These are phyloP conservation scores for Vanessa atalanta DNA, from an alignment of 1,140 invertebrate genomes.

Conservation along the genomic window DNA sequence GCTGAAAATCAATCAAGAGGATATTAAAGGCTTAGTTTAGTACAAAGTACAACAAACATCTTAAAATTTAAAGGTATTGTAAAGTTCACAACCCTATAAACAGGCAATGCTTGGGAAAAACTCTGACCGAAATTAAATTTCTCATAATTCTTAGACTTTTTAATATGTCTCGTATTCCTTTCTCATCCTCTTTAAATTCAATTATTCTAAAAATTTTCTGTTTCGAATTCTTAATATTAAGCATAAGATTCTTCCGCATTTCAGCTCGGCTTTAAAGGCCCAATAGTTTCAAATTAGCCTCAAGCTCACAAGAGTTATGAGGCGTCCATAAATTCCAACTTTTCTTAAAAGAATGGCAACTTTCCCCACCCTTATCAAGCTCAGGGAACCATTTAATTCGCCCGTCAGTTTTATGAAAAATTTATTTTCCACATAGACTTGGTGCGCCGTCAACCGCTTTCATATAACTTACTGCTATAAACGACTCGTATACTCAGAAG, in stretches of 20 bases:
- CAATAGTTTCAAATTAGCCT: constrained; percentile 12
- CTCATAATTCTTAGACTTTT: no score
- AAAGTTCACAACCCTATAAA: no score
- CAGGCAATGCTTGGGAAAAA: no score
- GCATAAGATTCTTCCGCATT: neutral
- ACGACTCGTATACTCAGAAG: neutral
- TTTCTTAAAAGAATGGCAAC: constrained; percentile 33
- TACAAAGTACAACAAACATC: no score
- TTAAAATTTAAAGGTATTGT: no score
- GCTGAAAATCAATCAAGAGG: no score
- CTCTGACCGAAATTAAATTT: no score
- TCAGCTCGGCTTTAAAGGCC: neutral
- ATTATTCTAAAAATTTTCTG: neutral
- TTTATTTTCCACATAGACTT: constrained; percentile 27
- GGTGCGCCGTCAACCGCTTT: constrained; percentile 18
- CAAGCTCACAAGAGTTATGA: constrained; percentile 23
- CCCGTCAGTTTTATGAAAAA: constrained; percentile 38
- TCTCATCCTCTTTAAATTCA: neutral
- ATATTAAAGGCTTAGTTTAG: no score
- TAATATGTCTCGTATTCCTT: no score
- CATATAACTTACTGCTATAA: constrained; percentile 26
- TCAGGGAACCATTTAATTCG: constrained; percentile 34
- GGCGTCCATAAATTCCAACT: constrained; percentile 37
- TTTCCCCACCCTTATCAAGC: constrained; percentile 37
- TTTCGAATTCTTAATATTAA: neutral